These are phyloP conservation scores for Lates calcarifer DNA, from an alignment of 2,113 vertebrate genomes.

Conservation along the genomic window DNA sequence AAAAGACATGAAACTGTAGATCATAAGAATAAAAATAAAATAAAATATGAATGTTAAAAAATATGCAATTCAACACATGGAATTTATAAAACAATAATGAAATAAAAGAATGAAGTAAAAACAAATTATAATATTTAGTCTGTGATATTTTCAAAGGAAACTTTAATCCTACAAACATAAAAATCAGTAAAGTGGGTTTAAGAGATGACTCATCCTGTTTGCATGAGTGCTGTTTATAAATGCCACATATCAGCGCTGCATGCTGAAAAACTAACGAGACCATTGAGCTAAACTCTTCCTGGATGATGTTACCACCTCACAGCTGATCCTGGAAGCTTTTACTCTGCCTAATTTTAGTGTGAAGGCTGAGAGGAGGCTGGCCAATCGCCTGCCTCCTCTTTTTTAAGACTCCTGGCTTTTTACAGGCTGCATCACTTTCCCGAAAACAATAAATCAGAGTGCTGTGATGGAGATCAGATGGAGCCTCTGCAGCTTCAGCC, in stretches of 20 bases:
- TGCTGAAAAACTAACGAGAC: background rate
- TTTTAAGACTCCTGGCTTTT: constrained; percentile 55
- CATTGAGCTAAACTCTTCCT: constrained; percentile 20
- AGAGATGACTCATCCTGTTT: background rate
- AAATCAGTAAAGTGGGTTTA: too few relatives aligned
- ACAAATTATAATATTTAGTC: too few relatives aligned
- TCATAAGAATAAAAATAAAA: too few relatives aligned
- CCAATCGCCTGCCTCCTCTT: constrained; percentile 65
- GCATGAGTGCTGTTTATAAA: background rate
- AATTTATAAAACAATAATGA: too few relatives aligned
- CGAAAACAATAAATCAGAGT: constrained; percentile 62
- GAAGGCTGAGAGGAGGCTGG: constrained; percentile 39
- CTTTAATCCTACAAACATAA: too few relatives aligned
- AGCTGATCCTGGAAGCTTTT: constrained; percentile 63
- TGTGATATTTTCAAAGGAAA: too few relatives aligned
- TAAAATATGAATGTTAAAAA: too few relatives aligned
- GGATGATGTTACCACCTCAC: constrained; percentile 55
- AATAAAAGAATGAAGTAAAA: too few relatives aligned
- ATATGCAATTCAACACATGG: too few relatives aligned
- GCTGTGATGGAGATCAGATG: constrained; percentile 17
- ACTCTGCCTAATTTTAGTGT: constrained; percentile 80
- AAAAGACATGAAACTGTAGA: too few relatives aligned
- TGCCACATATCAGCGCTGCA: background rate
- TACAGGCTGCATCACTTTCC: constrained; percentile 54
- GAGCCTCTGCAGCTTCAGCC: constrained; percentile 14